Evolutionary conservation across 2,113 vertebrate species (phyloP).

Genomic region (Stomatorhinus ivindoensis): DNA sequence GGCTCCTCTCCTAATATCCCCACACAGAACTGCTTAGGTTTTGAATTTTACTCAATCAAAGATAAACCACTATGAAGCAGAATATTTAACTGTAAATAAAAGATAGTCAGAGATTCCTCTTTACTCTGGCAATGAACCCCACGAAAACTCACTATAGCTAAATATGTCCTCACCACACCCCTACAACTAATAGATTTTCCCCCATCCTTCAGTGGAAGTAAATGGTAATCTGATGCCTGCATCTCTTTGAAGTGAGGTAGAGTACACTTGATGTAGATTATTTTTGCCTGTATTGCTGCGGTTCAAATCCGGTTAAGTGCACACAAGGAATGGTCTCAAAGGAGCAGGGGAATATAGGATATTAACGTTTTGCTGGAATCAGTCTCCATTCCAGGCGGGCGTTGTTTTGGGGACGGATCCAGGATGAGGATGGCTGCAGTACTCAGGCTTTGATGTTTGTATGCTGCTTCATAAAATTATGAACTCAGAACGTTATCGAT

Average conservation of each 20-base stretch:
- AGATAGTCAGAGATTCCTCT: slow-evolving; percentile 14
- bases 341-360: slow-evolving; percentile 26
- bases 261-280: slow-evolving; percentile 57
- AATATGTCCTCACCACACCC: slow-evolving; percentile 11
- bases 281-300: slow-evolving; percentile 49
- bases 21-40: slow-evolving; percentile 20
- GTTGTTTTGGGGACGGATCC: slow-evolving; percentile 2
- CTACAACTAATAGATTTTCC: slow-evolving; percentile 48
- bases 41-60: slow-evolving; percentile 44
- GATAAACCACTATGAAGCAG: slow-evolving; percentile 30
- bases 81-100: slow-evolving; percentile 4
- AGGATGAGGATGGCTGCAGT: background rate
- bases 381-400: slow-evolving; percentile 1
- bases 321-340: slow-evolving; percentile 27
- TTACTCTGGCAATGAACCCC: slow-evolving; percentile 34
- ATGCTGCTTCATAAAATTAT: slow-evolving; percentile 15
- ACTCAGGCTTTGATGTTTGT: background rate
- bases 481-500: slow-evolving; percentile 13
- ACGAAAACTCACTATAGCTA: slow-evolving; percentile 32
- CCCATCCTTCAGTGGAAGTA: slow-evolving; percentile 34
- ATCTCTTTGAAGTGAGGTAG: slow-evolving; percentile 59
- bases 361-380: slow-evolving; percentile 12
- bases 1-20: slow-evolving; percentile 29
- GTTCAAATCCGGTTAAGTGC: slow-evolving; percentile 52
- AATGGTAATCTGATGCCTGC: slow-evolving; percentile 54